These are phyloP conservation scores for Xenopus borealis DNA, from an alignment of 2,113 vertebrate genomes.

Conservation along the genomic window DNA sequence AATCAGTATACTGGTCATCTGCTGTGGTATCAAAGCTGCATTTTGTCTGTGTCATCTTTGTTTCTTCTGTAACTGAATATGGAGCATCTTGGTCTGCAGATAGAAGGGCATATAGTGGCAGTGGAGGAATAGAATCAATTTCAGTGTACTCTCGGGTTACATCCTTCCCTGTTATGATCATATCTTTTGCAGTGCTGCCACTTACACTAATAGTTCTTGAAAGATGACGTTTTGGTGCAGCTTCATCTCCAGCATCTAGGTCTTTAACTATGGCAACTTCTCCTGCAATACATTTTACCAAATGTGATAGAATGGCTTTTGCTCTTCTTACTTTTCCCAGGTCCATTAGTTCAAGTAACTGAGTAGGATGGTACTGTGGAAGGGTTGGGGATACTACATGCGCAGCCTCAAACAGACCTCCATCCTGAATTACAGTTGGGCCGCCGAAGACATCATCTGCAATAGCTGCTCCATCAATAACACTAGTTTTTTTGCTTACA, in stretches of 20 bases:
- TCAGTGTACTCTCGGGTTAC: slow-evolving; percentile 94
- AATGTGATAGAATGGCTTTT: slow-evolving; percentile 94
- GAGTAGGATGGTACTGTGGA: slow-evolving; percentile 96
- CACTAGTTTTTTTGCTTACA: slow-evolving; percentile 74
- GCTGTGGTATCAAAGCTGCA: slow-evolving; percentile 64
- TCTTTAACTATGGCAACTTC: slow-evolving; percentile 95
- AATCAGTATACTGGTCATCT: slow-evolving; percentile 88
- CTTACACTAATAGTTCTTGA: slow-evolving; percentile 97
- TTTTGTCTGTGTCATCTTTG: slow-evolving; percentile 73
- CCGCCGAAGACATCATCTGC: slow-evolving; percentile 85
- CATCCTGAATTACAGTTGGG: slow-evolving; percentile 90
- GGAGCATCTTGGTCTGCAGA: slow-evolving; percentile 88
- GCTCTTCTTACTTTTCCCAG: slow-evolving; percentile 90
- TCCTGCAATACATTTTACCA: slow-evolving; percentile 96
- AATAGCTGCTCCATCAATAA: slow-evolving; percentile 75
- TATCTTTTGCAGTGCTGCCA: slow-evolving; percentile 95
- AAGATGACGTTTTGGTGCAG: slow-evolving; percentile 83
- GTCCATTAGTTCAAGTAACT: slow-evolving; percentile 94
- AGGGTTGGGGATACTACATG: slow-evolving; percentile 92
- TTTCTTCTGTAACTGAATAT: slow-evolving; percentile 80
- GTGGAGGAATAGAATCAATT: slow-evolving; percentile 92
- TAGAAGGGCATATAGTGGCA: slow-evolving; percentile 86
- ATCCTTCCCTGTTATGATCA: slow-evolving; percentile 90
- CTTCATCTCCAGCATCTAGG: slow-evolving; percentile 83
- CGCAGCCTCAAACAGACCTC: slow-evolving; percentile 94